Percentiles rank a stretch among this genome's conserved stretches.
These are phyloP conservation scores for Knipowitschia caucasica DNA, from an alignment of 2,797 vertebrate genomes.

Conservation along the genomic window DNA sequence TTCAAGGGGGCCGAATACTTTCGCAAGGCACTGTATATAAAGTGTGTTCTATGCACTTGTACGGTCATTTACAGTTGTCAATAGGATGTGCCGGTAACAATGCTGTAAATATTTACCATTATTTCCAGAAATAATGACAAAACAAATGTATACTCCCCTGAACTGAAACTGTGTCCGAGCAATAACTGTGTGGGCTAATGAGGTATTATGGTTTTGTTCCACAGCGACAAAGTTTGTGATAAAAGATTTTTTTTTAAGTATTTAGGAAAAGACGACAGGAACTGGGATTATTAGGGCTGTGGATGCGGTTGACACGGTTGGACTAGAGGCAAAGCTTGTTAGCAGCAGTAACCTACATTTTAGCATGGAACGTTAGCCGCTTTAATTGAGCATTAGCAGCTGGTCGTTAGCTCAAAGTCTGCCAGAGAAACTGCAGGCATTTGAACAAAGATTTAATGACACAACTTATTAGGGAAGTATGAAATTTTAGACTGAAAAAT, in stretches of 20 bases:
- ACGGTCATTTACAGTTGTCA: too few relatives aligned
- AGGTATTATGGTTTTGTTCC: background rate
- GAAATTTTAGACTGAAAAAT: background rate
- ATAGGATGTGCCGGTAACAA: too few relatives aligned
- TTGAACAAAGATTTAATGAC: background rate
- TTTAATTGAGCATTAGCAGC: background rate
- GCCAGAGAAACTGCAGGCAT: background rate
- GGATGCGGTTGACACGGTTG: slow-evolving; percentile 19
- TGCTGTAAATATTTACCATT: too few relatives aligned
- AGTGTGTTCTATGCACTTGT: too few relatives aligned
- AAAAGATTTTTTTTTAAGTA: slow-evolving; percentile 12
- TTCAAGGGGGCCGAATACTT: too few relatives aligned
- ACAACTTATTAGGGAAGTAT: background rate
- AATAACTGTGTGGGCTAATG: too few relatives aligned
- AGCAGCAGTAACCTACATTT: slow-evolving; percentile 7
- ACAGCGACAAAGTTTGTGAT: background rate
- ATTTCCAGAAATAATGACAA: too few relatives aligned
- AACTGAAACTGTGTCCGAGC: too few relatives aligned
- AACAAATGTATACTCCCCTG: too few relatives aligned
- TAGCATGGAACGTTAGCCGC: background rate
- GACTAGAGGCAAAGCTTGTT: slow-evolving; percentile 37
- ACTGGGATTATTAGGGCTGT: slow-evolving; percentile 26
- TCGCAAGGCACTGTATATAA: too few relatives aligned
- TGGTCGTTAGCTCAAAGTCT: background rate
- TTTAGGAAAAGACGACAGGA: background rate